Percentiles rank a stretch among this genome's conserved stretches.
Evolutionary conservation across 2,888 invertebrate genomes (phyloP).

Genomic region (Itoplectis maculator): DNA sequence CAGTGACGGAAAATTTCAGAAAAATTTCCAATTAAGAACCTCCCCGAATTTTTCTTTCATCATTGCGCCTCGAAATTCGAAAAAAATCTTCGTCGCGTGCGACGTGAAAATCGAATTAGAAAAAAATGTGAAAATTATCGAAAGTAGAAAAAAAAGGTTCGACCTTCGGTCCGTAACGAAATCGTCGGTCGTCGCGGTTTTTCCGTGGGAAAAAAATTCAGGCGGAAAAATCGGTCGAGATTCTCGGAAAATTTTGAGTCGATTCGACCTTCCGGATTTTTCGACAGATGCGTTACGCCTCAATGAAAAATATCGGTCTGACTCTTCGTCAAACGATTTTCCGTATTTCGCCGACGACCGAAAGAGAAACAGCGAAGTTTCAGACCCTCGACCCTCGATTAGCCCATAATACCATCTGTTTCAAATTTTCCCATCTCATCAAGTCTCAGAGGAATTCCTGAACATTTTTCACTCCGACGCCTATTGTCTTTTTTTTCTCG

Average conservation of each 20-base stretch:
- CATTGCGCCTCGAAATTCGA: conserved; percentile 32
- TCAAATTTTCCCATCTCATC: conserved; percentile 50
- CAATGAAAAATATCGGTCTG: conserved; percentile 37
- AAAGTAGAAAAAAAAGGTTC: conserved; percentile 35
- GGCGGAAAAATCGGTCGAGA: no score
- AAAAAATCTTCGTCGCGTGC: conserved; percentile 31
- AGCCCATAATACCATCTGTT: conserved; percentile 53
- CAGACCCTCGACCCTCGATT: conserved; percentile 53
- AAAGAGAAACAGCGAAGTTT: conserved; percentile 27
- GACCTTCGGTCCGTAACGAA: conserved; percentile 51
- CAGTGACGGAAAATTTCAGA: neutral
- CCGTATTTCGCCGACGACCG: conserved; percentile 33
- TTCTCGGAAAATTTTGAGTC: no score
- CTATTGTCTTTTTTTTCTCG: conserved; percentile 26
- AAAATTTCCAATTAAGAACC: conserved; percentile 53
- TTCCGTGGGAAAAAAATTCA: no score
- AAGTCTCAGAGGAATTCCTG: conserved; percentile 16
- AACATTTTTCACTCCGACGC: conserved; percentile 47
- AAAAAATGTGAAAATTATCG: no score
- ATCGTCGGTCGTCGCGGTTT: conserved; percentile 52
- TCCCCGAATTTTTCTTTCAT: conserved; percentile 33
- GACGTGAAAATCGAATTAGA: no score
- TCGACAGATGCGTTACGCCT: conserved; percentile 48
- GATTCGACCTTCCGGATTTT: conserved; percentile 40
- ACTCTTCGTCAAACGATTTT: conserved; percentile 38